Base-by-base conservation (phyloP, 2,888 invertebrate genomes). In the Acanthopleura granulata region DNA sequence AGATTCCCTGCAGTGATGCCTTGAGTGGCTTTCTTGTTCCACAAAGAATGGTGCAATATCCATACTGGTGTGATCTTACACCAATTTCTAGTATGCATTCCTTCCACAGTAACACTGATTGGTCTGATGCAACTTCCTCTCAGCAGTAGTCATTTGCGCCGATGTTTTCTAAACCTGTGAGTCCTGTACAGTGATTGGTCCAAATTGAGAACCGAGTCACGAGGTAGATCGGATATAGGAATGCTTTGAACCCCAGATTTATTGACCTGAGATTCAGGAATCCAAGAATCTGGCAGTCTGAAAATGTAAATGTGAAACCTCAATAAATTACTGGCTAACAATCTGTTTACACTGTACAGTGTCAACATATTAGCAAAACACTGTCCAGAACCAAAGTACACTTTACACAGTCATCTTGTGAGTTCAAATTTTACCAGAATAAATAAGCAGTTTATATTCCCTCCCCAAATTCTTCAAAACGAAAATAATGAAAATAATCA, bases 261-360 rank as follows among this genome's bases (percentile, higher is more conserved):
- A 80, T 87, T 86, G 73, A 91, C 91, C 82, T 92, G 91, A 49
- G 90, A 88, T 84, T 95, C 95, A 0, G 93, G 92, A 81, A 96
- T 93, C 97, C 97, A 97, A 89, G 95, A 95, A 91, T 97, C 96
- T 27, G 95, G 94, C 90, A 96, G 91, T 61, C 61, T 61, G 61
- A 22, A 61, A 61, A 25, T 61, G 25, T 61, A 22, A 12, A n/a
- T 61, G n/a, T 61, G 61, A n/a, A 61, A 61, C 25, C n/a, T 12
- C n/a, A 22, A 12, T 61, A n/a, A n/a, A n/a, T 25, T 61, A 61
- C 40, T 40, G 40, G 9, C 40, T 40, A 9, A 40, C 40, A 6
- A 40, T 40, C 40, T 40, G 9, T 40, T n/a, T 40, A 40, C 40
- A 6, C 9, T 40, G 4, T 40, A 6, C 9, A 40, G 9, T 40